Conservation (phyloP, 2,888 invertebrate species). For the Acrobasis repandana region DNA sequence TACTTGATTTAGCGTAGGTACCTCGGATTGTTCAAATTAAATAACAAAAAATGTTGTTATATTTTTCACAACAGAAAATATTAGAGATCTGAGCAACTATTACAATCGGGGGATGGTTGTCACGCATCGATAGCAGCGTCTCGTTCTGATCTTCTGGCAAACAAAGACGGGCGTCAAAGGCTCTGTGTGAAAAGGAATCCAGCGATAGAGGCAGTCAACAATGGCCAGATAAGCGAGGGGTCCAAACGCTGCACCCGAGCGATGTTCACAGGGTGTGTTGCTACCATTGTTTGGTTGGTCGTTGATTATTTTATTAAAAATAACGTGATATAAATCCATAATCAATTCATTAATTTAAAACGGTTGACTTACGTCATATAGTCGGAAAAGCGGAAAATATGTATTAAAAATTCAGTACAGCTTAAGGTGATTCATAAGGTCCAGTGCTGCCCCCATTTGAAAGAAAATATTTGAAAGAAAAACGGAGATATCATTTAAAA, state of each 20-base stretch:
- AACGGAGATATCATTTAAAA: too few relatives aligned
- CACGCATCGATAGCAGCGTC: constrained; percentile 72
- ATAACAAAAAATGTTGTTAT: too few relatives aligned
- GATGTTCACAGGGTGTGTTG: constrained; percentile 24
- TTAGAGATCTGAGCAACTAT: constrained; percentile 45
- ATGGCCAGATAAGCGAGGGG: constrained; percentile 65
- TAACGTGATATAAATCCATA: too few relatives aligned
- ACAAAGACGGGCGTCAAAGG: constrained; percentile 79
- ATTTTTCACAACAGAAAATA: constrained; percentile 20
- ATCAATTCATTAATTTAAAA: too few relatives aligned
- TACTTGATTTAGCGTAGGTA: too few relatives aligned
- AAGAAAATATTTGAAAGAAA: too few relatives aligned
- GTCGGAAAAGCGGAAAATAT: too few relatives aligned
- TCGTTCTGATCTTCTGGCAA: constrained; percentile 78
- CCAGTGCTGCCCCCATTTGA: too few relatives aligned
- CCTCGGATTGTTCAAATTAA: too few relatives aligned
- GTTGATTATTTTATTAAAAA: not conserved
- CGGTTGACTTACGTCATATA: too few relatives aligned
- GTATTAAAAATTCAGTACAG: too few relatives aligned
- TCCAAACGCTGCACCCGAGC: constrained; percentile 38
- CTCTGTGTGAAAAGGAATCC: constrained; percentile 78
- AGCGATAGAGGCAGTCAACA: constrained; percentile 81
- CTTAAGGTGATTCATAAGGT: too few relatives aligned
- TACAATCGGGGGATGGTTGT: constrained; percentile 55
- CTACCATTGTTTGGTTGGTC: not conserved